A percentile compares a stretch with the other conserved stretches of the same genome.
These are phyloP conservation scores for Neolamprologus kungweensis DNA, from an alignment of 2,113 vertebrate genomes.

Conservation along the genomic window DNA sequence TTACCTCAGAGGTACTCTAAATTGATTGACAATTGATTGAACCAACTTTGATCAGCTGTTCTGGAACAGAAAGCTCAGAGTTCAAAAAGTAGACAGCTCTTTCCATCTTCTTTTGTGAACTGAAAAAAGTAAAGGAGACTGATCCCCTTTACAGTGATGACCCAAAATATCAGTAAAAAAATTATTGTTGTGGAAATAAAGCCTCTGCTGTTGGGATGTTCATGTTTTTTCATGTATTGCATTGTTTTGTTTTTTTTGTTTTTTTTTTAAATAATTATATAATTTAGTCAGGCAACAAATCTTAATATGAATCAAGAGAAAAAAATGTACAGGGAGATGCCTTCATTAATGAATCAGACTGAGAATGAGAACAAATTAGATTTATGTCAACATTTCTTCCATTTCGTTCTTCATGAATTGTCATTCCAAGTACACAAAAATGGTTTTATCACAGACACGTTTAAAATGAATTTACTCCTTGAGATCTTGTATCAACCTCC, in stretches of 20 bases:
- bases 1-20: neutral
- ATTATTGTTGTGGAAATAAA: neutral
- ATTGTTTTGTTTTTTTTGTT: accelerated
- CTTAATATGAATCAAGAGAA: neutral
- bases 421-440: neutral
- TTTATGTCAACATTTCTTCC: neutral
- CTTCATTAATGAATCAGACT: neutral
- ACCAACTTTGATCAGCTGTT: neutral
- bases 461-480: neutral
- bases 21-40: neutral
- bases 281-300: neutral
- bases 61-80: neutral
- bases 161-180: neutral
- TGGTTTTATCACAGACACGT: neutral
- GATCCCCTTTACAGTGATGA: neutral
- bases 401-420: neutral
- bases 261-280: accelerated
- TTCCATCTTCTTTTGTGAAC: neutral
- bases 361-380: neutral
- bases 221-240: neutral
- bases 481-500: neutral
- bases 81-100: neutral
- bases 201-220: neutral
- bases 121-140: neutral
- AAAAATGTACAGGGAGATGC: neutral